A percentile compares a stretch with the other conserved stretches of the same genome.
Evolutionary conservation across 92 coral and sea anemone species (phyloP).

Genomic region (Parazoanthus darwini): DNA sequence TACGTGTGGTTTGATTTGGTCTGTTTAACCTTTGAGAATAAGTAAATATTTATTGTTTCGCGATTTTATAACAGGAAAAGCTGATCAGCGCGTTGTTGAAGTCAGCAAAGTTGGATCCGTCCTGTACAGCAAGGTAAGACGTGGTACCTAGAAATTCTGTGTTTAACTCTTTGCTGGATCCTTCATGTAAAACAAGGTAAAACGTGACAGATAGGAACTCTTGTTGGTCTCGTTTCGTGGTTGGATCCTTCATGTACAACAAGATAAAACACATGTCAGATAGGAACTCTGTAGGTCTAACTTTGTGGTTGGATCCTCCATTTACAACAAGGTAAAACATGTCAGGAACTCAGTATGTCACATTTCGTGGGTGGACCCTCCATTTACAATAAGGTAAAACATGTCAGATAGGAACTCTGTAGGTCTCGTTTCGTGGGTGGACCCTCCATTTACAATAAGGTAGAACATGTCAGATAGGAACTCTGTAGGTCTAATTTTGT

Average conservation of each 20-base stretch:
- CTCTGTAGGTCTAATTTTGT: too few relatives aligned
- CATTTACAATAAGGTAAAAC: too few relatives aligned
- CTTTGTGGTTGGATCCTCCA: background rate
- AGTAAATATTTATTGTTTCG: background rate
- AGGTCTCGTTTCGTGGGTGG: too few relatives aligned
- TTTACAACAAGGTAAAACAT: background rate
- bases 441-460: too few relatives aligned
- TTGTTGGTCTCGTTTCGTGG: background rate
- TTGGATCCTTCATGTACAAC: background rate
- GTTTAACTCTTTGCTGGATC: background rate
- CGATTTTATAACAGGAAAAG: constrained; percentile 67
- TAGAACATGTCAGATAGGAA: too few relatives aligned
- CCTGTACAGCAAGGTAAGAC: constrained; percentile 80
- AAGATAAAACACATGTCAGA: background rate
- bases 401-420: too few relatives aligned
- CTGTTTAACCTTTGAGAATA: too few relatives aligned
- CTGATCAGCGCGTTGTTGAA: constrained; percentile 73
- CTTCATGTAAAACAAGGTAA: background rate
- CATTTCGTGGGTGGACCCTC: too few relatives aligned
- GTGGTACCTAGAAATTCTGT: background rate
- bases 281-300: background rate
- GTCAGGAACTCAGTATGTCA: too few relatives aligned
- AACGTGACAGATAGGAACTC: background rate
- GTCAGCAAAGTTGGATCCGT: constrained; percentile 90
- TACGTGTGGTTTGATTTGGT: too few relatives aligned